Base-by-base conservation (phyloP, 2,888 invertebrate genomes). In the Dascillus cervinus region DNA sequence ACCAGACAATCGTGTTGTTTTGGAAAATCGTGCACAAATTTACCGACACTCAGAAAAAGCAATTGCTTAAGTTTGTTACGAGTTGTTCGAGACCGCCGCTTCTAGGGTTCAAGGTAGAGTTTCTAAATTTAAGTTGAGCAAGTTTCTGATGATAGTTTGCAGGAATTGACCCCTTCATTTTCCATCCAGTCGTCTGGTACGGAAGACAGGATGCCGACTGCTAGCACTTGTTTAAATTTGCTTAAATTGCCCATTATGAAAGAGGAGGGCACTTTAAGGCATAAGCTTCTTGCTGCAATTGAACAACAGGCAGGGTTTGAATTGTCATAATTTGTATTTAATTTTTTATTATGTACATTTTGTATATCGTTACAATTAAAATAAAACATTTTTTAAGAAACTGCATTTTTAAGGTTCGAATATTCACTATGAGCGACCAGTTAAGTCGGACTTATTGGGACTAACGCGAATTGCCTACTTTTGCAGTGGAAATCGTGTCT, bases 211-310 rank as follows among this genome's bases (percentile, higher is more conserved):
- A 75, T 98, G 55, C 97, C 97, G 0, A 92, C 96, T 6, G 90
- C 97, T 4, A 92, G 92, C 63, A 98, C 98, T 3, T 98, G 97
- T 61, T 90, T 98, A 82, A 97, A 98, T 72, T 73, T 98, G 41
- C 71, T 98, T 39, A 97, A 97, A 68, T 72, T 98, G 48, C 97
- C 97, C 0, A 85, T 92, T 55, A 91, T 92, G 60, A 73, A 74
- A 41, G 82, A 82, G 26, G 82, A 86, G 49, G 75, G 78, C 32
- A 71, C 77, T 32, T 69, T 97, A 53, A 74, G 78, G 20, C 81
- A 84, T 49, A 94, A 92, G 62, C 71, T 97, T 33, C 65, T 91
- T 5, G 91, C 92, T 58, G 95, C 95, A 23, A 90, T 97, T 54
- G 89, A 92, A 66, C 83, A 95, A 39, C 91, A 89, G 49, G 86